Conservation (phyloP, 2,797 vertebrate species). For the Xenopus petersii region DNA sequence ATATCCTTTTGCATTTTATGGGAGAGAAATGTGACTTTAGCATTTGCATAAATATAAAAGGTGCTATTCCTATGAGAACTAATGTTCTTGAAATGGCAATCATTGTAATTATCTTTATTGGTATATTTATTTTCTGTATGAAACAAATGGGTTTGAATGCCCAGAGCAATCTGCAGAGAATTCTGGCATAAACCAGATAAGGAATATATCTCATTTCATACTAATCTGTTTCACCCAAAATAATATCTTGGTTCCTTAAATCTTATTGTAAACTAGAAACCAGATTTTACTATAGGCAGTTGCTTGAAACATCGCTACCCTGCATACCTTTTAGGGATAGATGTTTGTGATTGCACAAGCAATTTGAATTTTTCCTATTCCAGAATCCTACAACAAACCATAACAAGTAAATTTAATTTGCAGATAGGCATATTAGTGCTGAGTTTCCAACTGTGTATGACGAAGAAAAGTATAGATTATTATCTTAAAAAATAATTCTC, state of each 20-base stretch:
- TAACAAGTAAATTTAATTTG: slow-evolving; percentile 43
- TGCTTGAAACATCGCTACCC: slow-evolving; percentile 11
- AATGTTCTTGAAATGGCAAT: no score
- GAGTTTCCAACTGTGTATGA: slow-evolving; percentile 32
- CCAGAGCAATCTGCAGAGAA: slow-evolving; percentile 1
- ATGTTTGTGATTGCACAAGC: slow-evolving; percentile 36
- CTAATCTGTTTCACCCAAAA: no score
- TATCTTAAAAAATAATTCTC: slow-evolving; percentile 43
- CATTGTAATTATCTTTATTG: no score
- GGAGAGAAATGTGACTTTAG: no score
- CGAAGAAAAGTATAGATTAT: slow-evolving; percentile 44
- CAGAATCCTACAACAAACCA: slow-evolving; percentile 26
- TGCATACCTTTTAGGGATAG: slow-evolving; percentile 6
- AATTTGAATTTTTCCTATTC: slow-evolving; percentile 35
- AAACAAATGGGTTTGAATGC: no score
- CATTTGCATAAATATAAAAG: no score
- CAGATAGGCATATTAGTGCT: slow-evolving; percentile 34
- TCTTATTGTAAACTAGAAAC: no score
- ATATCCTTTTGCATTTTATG: no score
- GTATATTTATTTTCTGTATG: no score
- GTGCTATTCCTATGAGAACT: no score
- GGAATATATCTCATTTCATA: slow-evolving; percentile 14
- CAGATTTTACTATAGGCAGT: no score
- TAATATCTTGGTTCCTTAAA: no score
- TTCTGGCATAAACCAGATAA: slow-evolving; percentile 31